Evolutionary conservation across 2,888 invertebrate species (phyloP), one percentile per base, ranked within the genome.

Genomic region (Bedellia somnulentella): DNA sequence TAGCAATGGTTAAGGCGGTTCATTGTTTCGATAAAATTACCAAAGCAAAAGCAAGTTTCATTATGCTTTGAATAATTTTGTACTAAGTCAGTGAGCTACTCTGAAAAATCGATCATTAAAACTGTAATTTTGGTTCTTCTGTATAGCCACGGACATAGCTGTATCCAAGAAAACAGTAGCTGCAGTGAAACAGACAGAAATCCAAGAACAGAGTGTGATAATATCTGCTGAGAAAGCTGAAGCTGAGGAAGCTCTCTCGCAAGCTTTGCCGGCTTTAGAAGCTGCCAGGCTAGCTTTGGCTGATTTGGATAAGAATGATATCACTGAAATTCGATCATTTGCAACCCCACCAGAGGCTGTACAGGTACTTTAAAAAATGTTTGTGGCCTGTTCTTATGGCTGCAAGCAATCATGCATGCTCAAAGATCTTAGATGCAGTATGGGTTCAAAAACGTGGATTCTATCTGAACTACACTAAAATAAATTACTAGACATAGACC

Each of bases 291-390:
- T 83, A 9, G 93, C 94, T 0, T 71, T 95, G 0, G 80, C 85
- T 0, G 89, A 92, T 40, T 67, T 95, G 25, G 91, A 93, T 29
- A 93, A 93, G 62, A 81, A 86, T 1, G 94, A 94, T 47, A 93
- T 95, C 42, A 93, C 93, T 13, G 93, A 95, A 71, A 93, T 94
- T 40, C 76, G 93, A 44, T 93, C 93, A 0, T 93, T 94, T 50
- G 89, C 92, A 5, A 93, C 92, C 1, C 94, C 94, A 0, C 93
- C 93, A 0, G 89, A 91, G 43, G 85, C 91, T 9, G 93, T 94
- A 15, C 93, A 93, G 73, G 73, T 67, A 25, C 33, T 27, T 11
- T 24, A 10, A 9, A 18, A 18, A 9, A 18, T 5, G 18, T 18
- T 5, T 18, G 18, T 18, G 18, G 9, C 5, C 5, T 18, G 18